Evolutionary conservation across 2,113 vertebrate species (phyloP).

Genomic region (Sceloporus undulatus): DNA sequence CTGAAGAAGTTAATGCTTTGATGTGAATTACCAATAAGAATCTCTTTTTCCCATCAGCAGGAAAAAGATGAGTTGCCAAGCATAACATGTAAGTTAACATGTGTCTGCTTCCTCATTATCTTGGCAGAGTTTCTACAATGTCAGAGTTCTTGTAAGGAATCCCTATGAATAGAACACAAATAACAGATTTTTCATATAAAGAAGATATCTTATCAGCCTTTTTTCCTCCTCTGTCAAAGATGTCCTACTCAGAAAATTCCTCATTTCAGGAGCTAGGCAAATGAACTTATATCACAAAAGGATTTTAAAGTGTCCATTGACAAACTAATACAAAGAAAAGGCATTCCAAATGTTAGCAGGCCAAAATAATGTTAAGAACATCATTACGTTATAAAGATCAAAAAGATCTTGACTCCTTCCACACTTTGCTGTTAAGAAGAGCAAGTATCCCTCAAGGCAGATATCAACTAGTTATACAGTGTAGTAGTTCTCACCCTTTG

Average conservation of each 20-base stretch:
- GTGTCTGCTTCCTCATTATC: slow-evolving; percentile 34
- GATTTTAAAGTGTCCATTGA: no score
- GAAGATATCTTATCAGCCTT: not conserved
- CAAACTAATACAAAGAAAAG: no score
- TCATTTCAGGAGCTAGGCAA: not conserved
- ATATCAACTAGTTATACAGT: no score
- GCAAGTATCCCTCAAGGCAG: no score
- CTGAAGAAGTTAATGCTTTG: slow-evolving; percentile 32
- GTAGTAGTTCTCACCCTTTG: no score
- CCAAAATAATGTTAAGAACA: no score
- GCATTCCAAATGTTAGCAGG: no score
- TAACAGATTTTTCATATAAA: not conserved
- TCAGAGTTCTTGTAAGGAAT: not conserved
- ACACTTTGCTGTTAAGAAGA: no score
- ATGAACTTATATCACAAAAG: not conserved
- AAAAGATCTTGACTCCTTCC: no score
- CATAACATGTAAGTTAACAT: slow-evolving; percentile 27
- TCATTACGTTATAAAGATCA: no score
- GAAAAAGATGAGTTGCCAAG: slow-evolving; percentile 51
- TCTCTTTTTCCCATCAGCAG: slow-evolving; percentile 51
- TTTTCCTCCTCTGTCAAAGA: not conserved
- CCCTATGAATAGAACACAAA: not conserved
- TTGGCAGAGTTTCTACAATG: slow-evolving; percentile 13
- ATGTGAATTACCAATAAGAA: slow-evolving; percentile 32
- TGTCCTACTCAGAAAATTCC: not conserved